Conservation (phyloP, 2,888 invertebrate species). For the Ferrisia virgata region DNA sequence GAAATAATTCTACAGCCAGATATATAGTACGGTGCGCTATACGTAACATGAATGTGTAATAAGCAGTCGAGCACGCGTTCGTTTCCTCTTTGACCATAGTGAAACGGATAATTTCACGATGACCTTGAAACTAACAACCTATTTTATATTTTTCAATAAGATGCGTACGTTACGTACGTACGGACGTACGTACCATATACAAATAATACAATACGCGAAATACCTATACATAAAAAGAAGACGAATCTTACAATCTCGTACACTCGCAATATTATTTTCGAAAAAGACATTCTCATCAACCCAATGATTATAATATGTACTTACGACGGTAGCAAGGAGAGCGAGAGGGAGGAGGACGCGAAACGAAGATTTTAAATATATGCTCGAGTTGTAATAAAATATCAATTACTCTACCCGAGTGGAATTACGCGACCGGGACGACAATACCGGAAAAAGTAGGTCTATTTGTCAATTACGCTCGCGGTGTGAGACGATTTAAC, state of each 20-base stretch:
- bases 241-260: too few relatives aligned
- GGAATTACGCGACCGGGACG: neutral
- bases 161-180: too few relatives aligned
- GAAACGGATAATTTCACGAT: conserved; percentile 20
- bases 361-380: neutral
- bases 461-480: neutral
- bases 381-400: neutral
- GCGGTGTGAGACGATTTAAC: neutral
- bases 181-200: too few relatives aligned
- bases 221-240: too few relatives aligned
- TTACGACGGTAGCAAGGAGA: neutral
- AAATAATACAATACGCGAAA: too few relatives aligned
- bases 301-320: too few relatives aligned
- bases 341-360: neutral
- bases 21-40: too few relatives aligned
- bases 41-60: conserved; percentile 34
- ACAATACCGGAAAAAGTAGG: conserved; percentile 24
- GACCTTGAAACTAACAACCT: conserved; percentile 26
- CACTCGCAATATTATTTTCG: too few relatives aligned
- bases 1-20: conserved; percentile 24
- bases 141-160: neutral
- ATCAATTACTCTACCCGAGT: neutral
- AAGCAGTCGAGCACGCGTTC: conserved; percentile 22
- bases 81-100: conserved; percentile 33
- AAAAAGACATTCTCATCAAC: too few relatives aligned